Conservation (phyloP, 2,888 invertebrate genomes). For the Conus canariensis region DNA sequence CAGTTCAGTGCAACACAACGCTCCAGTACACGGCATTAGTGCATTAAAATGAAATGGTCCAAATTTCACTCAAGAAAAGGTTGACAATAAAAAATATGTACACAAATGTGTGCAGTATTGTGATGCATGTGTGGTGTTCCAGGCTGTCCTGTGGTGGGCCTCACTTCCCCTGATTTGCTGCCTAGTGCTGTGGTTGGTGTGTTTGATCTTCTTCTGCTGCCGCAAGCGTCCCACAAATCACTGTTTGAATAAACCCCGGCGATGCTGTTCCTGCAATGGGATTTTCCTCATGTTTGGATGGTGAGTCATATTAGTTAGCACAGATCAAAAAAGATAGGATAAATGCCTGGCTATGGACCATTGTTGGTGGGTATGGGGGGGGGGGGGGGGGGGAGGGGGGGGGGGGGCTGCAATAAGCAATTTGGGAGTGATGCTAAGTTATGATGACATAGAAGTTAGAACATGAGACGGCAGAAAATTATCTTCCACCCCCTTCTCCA, state of each 20-base stretch:
- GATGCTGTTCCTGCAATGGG: slow-evolving; percentile 83
- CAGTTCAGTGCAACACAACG: neutral
- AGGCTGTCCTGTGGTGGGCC: slow-evolving; percentile 92
- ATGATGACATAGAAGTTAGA: neutral
- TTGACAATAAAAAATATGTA: neutral
- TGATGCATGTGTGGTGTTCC: neutral
- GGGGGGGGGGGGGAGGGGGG: too few species aligned
- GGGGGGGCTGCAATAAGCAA: too few species aligned
- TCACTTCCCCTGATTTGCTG: slow-evolving; percentile 96
- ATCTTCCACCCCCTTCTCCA: too few species aligned
- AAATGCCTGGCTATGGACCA: neutral
- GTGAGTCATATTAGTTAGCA: slow-evolving; percentile 69
- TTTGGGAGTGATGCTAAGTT: neutral
- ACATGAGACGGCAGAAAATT: neutral
- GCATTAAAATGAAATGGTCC: neutral
- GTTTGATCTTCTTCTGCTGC: slow-evolving; percentile 94
- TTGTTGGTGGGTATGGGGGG: too few species aligned
- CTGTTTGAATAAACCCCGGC: slow-evolving; percentile 72
- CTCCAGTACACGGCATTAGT: neutral
- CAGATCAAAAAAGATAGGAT: neutral
- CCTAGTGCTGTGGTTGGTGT: slow-evolving; percentile 91
- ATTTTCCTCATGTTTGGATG: slow-evolving; percentile 89
- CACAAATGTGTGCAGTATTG: neutral
- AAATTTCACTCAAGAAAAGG: neutral
- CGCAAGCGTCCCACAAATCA: slow-evolving; percentile 87